Conservation (phyloP, 2,113 vertebrate species). For the Charina bottae region DNA sequence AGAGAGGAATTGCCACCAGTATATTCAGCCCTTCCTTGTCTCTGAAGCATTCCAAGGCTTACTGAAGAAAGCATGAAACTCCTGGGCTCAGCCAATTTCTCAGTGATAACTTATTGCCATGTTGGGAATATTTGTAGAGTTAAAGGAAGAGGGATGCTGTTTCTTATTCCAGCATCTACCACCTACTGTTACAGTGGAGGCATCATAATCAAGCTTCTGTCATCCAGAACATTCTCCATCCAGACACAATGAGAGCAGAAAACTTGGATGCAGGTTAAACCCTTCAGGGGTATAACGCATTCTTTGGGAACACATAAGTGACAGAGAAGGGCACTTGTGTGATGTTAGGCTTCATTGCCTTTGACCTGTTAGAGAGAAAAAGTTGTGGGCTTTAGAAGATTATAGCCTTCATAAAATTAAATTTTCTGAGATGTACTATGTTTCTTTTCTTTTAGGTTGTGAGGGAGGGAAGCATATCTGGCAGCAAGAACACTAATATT, state of each 20-base stretch:
- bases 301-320: not conserved
- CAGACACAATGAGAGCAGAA: not conserved
- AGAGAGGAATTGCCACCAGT: not conserved
- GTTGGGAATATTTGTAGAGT: not conserved
- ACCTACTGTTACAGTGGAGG: not conserved
- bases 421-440: not conserved
- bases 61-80: not conserved
- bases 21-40: not conserved
- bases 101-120: not conserved
- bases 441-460: slow-evolving; percentile 71
- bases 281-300: not conserved
- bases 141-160: not conserved
- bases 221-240: not conserved
- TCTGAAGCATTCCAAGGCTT: not conserved
- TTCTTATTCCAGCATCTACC: not conserved
- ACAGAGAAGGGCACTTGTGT: not conserved
- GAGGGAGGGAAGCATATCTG: slow-evolving; percentile 75
- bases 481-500: slow-evolving; percentile 80
- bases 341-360: not conserved
- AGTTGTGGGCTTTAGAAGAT: not conserved
- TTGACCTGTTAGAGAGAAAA: not conserved
- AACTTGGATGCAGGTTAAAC: not conserved
- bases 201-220: not conserved
- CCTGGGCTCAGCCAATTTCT: not conserved
- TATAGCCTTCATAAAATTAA: not conserved